These are phyloP conservation scores for Gavia stellata DNA, from an alignment of 2,113 vertebrate genomes.

Conservation along the genomic window DNA sequence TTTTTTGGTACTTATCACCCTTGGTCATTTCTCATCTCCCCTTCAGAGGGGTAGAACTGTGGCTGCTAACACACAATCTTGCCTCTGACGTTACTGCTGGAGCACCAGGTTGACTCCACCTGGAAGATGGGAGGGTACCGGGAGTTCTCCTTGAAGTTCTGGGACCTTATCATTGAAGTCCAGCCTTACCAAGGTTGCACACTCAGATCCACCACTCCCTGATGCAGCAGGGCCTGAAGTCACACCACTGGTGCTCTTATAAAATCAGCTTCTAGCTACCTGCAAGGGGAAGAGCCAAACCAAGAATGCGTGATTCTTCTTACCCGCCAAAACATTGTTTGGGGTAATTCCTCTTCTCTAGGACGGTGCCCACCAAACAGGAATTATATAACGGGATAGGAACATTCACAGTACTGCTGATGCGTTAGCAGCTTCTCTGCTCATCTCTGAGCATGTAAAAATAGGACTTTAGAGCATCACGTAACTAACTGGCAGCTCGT, in stretches of 20 bases:
- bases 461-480: background rate
- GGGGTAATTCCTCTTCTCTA: background rate
- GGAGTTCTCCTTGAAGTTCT: background rate
- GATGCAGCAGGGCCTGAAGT: background rate
- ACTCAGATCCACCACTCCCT: background rate
- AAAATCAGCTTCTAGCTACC: background rate
- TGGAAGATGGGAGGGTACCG: background rate
- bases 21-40: background rate
- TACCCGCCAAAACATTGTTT: background rate
- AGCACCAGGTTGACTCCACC: background rate
- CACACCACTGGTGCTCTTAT: background rate
- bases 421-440: background rate
- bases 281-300: background rate
- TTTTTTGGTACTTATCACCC: background rate
- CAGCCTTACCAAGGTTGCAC: background rate
- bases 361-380: background rate
- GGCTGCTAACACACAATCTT: background rate
- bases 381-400: fast-evolving
- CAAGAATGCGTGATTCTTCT: background rate
- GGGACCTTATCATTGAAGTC: background rate
- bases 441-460: background rate
- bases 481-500: background rate
- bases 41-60: background rate
- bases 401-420: background rate
- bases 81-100: background rate